A percentile compares a stretch with the other conserved stretches of the same genome.
These are phyloP conservation scores for Netelia virgata DNA, from an alignment of 2,888 invertebrate species.

Conservation along the genomic window DNA sequence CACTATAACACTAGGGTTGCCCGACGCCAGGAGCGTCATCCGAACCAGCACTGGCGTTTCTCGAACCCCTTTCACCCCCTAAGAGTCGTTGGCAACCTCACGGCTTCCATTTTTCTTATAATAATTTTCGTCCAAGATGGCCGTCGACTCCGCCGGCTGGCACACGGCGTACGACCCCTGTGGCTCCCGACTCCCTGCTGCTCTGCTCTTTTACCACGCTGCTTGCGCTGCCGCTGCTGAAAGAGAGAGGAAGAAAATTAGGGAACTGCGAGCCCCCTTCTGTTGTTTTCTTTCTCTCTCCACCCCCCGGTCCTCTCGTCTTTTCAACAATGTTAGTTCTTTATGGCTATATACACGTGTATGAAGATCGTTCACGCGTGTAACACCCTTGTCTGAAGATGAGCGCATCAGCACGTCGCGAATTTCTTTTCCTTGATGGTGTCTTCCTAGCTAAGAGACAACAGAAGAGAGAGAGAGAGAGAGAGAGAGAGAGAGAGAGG, in stretches of 20 bases:
- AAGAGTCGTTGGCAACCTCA: slow-evolving; percentile 63
- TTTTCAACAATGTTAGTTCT: slow-evolving; percentile 46
- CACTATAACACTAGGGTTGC: slow-evolving; percentile 11
- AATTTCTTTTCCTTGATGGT: slow-evolving; percentile 51
- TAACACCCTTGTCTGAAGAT: slow-evolving; percentile 59
- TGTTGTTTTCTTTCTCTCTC: slow-evolving; percentile 29
- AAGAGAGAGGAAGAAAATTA: background rate
- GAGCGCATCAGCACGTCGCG: slow-evolving; percentile 67
- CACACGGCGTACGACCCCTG: slow-evolving; percentile 41
- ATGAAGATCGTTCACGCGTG: slow-evolving; percentile 41
- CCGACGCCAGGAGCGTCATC: slow-evolving; percentile 47
- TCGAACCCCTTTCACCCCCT: slow-evolving; percentile 20
- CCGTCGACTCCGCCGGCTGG: slow-evolving; percentile 62
- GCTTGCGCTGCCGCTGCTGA: slow-evolving; percentile 44
- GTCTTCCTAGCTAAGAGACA: slow-evolving; percentile 8
- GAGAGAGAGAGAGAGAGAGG: background rate
- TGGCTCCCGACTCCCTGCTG: slow-evolving; percentile 49
- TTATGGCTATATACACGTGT: background rate
- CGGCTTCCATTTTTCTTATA: slow-evolving; percentile 69
- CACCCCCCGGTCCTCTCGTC: background rate
- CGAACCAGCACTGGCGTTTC: slow-evolving; percentile 35
- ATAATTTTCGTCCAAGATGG: slow-evolving; percentile 72
- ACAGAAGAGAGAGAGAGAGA: too few relatives aligned
- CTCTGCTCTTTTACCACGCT: slow-evolving; percentile 47
- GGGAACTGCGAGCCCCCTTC: slow-evolving; percentile 16